Base-by-base conservation (phyloP, 2,113 vertebrate genomes). In the Orientallactaga bullata region DNA sequence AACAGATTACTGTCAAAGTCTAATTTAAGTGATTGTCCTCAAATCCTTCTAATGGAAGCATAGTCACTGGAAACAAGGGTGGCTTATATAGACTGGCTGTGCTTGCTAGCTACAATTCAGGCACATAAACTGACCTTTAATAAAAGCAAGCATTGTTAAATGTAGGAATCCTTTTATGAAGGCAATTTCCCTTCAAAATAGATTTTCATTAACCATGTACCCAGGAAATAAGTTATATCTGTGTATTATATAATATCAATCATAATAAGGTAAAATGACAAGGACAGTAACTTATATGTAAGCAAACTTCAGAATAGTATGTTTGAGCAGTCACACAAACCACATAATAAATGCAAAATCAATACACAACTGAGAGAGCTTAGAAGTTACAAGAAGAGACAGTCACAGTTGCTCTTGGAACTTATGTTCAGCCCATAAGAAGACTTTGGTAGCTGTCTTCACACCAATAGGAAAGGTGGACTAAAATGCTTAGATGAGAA, bases 21-120 rank as follows among this genome's bases (percentile, higher is more conserved):
- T 93, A 80, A 94, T 68, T 84, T 92, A 86, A 89, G 72, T 85
- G 68, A 94, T 86, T 79, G 83, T 35, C 39, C 5, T 85, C 39
- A 85, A 87, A 23, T 72, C 84, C 82, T 5, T 83, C n/a, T 73
- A 77, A 35, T n/a, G 61, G 65, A 94, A 71, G 9, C 13, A 17
- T 11, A 78, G 4, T 86, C 20, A 26, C 92, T 83, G 35, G 32
- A 76, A 83, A 69, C 13, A 87, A 78, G 2, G 23, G 89, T 60
- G 23, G 39, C 37, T 77, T 88, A 4, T 18, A 91, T 72, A 93
- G 1, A 77, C 73, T 42, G 72, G 15, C 88, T 77, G 68, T 93
- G 30, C 63, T 81, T 69, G 17, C 28, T 42, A 61, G 10, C 37
- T 71, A 80, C 0, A 76, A 81, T 69, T 85, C 77, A 47, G 30